phyloP scores from a whole-genome alignment of 2,888 invertebrate species.

The Gryllus longicercus region DNA sequence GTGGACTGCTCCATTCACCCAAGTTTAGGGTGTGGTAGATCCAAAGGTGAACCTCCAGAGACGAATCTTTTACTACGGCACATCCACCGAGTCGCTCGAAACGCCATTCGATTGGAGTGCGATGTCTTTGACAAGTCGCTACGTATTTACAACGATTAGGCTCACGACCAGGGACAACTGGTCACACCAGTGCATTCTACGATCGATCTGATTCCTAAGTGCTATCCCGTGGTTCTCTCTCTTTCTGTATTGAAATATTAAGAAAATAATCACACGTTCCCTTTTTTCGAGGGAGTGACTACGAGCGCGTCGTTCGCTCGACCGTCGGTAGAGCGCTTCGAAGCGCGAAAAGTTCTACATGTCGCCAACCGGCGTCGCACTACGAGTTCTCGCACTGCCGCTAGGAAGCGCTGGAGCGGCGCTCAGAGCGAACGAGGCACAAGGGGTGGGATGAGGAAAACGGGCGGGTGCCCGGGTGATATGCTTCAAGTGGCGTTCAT shows the following conservation, averaged over 20 bases:
- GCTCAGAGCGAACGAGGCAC: background rate
- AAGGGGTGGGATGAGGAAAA: background rate
- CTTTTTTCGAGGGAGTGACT: background rate
- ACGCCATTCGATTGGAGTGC: too few relatives aligned
- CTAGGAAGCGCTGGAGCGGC: background rate
- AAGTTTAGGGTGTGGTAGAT: too few relatives aligned
- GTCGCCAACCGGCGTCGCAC: background rate
- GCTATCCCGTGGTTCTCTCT: background rate
- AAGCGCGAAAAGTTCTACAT: background rate
- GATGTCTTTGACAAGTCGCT: background rate
- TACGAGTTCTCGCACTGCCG: background rate
- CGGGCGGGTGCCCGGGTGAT: background rate
- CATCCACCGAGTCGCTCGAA: too few relatives aligned
- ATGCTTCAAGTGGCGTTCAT: conserved; percentile 7
- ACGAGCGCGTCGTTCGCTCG: background rate
- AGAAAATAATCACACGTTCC: conserved; percentile 6
- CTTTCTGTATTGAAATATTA: conserved; percentile 1
- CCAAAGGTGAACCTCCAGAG: too few relatives aligned
- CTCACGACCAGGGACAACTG: background rate
- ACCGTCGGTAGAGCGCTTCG: background rate
- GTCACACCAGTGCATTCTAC: conserved; percentile 1
- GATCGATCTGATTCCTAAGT: background rate
- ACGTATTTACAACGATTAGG: background rate
- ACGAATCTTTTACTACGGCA: too few relatives aligned
- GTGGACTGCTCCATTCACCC: too few relatives aligned